Percentiles rank a stretch among this genome's conserved stretches.
phyloP scores from a whole-genome alignment of 53 echinoderm and acorn worm genomes.

The Echinarachnius parma region DNA sequence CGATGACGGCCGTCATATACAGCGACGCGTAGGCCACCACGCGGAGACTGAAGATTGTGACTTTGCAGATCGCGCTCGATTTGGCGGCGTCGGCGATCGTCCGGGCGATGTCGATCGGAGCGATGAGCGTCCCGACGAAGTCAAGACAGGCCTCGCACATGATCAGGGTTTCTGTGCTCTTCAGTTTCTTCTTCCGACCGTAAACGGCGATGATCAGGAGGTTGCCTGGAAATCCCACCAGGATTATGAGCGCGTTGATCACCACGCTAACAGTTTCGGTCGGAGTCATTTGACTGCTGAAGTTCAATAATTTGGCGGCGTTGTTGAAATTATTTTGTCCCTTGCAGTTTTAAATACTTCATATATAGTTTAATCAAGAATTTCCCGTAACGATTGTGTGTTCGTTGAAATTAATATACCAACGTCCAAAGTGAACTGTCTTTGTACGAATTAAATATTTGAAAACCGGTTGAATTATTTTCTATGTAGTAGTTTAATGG shows the following conservation, averaged over 20 bases:
- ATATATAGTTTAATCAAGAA: no score
- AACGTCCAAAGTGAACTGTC: no score
- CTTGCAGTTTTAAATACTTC: no score
- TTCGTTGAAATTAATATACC: no score
- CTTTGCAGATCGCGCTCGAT: constrained; percentile 15
- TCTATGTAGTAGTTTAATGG: no score
- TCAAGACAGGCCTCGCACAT: constrained; percentile 10
- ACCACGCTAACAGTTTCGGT: constrained; percentile 19
- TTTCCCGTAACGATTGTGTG: no score
- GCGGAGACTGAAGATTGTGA: constrained; percentile 14
- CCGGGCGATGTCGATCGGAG: constrained; percentile 21
- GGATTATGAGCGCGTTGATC: constrained; percentile 12
- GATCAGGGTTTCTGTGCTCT: constrained; percentile 29
- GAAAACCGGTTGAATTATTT: no score
- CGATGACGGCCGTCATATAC: constrained; percentile 16
- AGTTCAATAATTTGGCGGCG: no score
- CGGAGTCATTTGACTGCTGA: no score
- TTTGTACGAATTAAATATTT: no score
- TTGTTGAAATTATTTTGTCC: no score
- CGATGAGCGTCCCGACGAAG: constrained; percentile 5
- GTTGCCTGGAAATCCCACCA: constrained; percentile 15
- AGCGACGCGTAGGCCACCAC: constrained; percentile 27
- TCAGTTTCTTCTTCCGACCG: constrained; percentile 21
- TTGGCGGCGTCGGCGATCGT: not conserved
- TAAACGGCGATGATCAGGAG: constrained; percentile 34